A percentile compares a stretch with the other conserved stretches of the same genome.
Conservation (phyloP, 2,113 vertebrate species). For the Panthera leo region DNA sequence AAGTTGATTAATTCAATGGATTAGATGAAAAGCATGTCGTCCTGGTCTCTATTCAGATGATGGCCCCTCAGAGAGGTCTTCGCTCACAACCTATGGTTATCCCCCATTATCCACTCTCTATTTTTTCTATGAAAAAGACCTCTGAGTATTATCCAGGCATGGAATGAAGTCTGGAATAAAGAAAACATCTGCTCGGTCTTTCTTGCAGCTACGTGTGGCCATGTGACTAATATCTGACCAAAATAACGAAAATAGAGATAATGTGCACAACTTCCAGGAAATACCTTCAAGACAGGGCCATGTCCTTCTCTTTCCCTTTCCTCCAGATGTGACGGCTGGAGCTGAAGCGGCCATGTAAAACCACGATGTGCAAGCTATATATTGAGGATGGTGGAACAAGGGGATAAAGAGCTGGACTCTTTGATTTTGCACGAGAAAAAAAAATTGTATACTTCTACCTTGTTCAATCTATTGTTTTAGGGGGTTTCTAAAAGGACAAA, state of each 20-base stretch:
- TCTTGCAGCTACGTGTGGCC: neutral
- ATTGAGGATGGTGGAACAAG: neutral
- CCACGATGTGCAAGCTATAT: neutral
- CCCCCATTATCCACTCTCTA: neutral
- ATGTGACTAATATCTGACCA: neutral
- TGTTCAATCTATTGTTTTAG: neutral
- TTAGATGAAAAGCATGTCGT: neutral
- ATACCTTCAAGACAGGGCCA: neutral
- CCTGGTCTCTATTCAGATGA: neutral
- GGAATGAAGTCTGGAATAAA: neutral
- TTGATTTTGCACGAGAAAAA: neutral
- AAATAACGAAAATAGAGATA: neutral
- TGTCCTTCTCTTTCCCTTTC: neutral
- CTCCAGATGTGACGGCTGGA: neutral
- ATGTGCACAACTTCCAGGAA: neutral
- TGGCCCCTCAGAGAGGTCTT: neutral
- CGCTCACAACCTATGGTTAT: neutral
- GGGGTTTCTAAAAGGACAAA: neutral
- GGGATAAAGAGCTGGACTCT: neutral
- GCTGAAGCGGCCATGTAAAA: neutral
- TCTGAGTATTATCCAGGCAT: neutral
- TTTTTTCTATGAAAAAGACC: neutral
- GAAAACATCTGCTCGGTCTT: neutral
- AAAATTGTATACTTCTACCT: neutral
- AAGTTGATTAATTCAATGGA: neutral